Base-by-base conservation (phyloP, 2,113 vertebrate genomes). In the Grammomys dolichurus region DNA sequence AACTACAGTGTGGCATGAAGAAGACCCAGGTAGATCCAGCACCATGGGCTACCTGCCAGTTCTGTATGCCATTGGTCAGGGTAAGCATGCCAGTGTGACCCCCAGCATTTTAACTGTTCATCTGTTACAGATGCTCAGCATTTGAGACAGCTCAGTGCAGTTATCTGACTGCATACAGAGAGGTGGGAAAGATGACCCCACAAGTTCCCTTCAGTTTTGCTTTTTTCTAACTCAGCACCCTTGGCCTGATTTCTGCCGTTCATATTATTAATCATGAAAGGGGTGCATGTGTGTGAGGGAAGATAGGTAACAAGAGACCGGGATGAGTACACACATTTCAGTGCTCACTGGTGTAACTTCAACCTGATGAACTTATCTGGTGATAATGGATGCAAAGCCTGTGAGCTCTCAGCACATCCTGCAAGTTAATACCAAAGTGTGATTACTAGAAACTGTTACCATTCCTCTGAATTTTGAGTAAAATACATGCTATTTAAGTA, bases 401-500 rank as follows among this genome's bases (percentile, higher is more conserved):
- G 94, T 96, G 89, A 95, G 97, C 94, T 96, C 94, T 91, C 76
- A 95, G 96, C 97, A 91, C 93, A 97, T 91, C 93, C 91, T 97
- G 87, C 69, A 94, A 97, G 96, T 96, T 97, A 97, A 98, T 97
- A 95, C 97, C 96, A 95, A 89, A 84, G 85, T 93, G 91, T 82
- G 95, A 97, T 97, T 97, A 97, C 96, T 95, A 96, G 91, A 97
- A 96, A 98, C 97, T 96, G 97, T 97, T 97, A 97, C 91, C 96
- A 97, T 96, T 97, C 97, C 97, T 97, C 96, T 97, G 97, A 98
- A 97, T 97, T 98, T 97, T 97, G 95, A 98, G 97, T 97, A 97
- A 97, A 97, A 97, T 98, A 97, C 96, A 97, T 97, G 98, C 96
- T 97, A 98, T 98, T 97, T 98, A 97, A 98, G 97, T 97, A 96